Conservation (phyloP, 2,113 vertebrate species). For the Rhodinocichla rosea region DNA sequence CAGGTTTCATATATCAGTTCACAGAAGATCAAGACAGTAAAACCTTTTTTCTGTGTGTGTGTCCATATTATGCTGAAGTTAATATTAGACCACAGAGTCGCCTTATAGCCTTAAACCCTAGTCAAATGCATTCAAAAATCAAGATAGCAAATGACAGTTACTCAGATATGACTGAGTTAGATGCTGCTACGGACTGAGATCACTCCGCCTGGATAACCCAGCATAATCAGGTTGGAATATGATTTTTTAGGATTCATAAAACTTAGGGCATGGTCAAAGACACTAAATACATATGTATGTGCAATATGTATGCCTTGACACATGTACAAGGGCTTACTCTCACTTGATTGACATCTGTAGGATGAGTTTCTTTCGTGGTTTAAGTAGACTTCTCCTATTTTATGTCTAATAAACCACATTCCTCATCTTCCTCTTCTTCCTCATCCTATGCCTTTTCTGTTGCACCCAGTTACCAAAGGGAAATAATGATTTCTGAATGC, state of each 20-base stretch:
- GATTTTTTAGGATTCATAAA: not conserved
- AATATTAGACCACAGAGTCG: not conserved
- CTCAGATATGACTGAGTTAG: not conserved
- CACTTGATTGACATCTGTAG: not conserved
- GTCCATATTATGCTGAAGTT: not conserved
- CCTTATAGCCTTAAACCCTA: not conserved
- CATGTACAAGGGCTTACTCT: not conserved
- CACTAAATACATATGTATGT: not conserved
- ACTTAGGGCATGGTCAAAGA: not conserved
- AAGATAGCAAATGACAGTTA: not conserved
- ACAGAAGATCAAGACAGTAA: not conserved
- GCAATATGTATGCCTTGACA: not conserved
- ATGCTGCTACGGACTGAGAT: not conserved
- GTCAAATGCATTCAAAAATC: not conserved
- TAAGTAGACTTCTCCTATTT: not conserved
- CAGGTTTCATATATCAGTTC: not conserved
- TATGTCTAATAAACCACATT: not conserved
- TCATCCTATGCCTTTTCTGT: not conserved
- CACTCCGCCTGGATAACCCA: not conserved
- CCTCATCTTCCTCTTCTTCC: not conserved
- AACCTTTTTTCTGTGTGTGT: fast-evolving
- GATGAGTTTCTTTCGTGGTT: not conserved
- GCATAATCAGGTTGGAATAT: not conserved
- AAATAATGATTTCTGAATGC: not conserved
- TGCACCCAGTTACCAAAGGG: not conserved